phyloP scores from a whole-genome alignment of 2,113 vertebrate species.

The Apistogramma diplotaenia region DNA sequence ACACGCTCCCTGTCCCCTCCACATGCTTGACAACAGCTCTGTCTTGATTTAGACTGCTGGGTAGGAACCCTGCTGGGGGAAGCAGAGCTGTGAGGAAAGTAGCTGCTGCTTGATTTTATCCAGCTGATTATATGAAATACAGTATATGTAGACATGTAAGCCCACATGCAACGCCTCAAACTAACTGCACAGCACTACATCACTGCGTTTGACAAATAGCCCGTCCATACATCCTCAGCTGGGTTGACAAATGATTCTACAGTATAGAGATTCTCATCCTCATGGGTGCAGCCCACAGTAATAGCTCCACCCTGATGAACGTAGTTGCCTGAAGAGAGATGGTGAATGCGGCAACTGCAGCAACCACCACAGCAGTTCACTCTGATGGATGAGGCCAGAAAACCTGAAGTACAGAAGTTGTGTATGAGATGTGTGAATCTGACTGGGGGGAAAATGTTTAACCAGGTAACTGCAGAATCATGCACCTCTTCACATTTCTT shows the following conservation, averaged over 20 bases:
- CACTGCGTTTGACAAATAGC: slow-evolving; percentile 34
- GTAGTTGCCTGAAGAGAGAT: slow-evolving; percentile 50
- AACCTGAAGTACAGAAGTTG: slow-evolving; percentile 21
- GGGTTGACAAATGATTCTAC: slow-evolving; percentile 47
- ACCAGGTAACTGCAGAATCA: slow-evolving; percentile 23
- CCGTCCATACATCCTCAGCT: slow-evolving; percentile 14
- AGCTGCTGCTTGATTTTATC: slow-evolving; percentile 40
- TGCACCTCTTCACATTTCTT: neutral
- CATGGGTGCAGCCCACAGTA: slow-evolving; percentile 37
- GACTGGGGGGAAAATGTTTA: slow-evolving; percentile 2
- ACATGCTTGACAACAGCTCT: slow-evolving; percentile 66
- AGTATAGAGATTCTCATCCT: slow-evolving; percentile 28
- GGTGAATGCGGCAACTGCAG: slow-evolving; percentile 37
- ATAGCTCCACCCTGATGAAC: slow-evolving; percentile 49
- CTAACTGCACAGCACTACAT: neutral
- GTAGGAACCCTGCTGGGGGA: slow-evolving; percentile 47
- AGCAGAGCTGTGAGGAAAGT: slow-evolving; percentile 17
- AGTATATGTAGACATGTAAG: neutral
- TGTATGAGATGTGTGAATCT: slow-evolving; percentile 5
- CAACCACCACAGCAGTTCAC: slow-evolving; percentile 21
- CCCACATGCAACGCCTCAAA: neutral
- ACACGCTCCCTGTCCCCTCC: slow-evolving; percentile 69
- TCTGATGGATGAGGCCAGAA: slow-evolving; percentile 58
- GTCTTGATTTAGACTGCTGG: slow-evolving; percentile 69
- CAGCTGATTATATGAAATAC: slow-evolving; percentile 21